phyloP scores from a whole-genome alignment of 1,140 invertebrate genomes.

The Colletes latitarsis region DNA sequence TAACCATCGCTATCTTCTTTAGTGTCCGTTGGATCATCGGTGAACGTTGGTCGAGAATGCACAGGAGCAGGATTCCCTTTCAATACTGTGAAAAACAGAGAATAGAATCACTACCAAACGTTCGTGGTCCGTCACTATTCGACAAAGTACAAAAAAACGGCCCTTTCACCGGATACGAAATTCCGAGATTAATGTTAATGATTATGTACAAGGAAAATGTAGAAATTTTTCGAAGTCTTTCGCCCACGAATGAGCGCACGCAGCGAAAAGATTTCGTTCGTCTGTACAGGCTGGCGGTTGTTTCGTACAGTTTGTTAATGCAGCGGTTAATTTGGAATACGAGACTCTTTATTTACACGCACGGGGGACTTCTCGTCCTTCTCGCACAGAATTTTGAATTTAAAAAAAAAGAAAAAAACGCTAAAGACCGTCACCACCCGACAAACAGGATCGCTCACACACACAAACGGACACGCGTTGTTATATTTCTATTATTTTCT shows the following conservation, averaged over 20 bases:
- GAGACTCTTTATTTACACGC: conserved; percentile 24
- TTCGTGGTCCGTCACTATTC: neutral
- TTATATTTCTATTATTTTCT: neutral
- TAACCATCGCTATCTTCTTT: conserved; percentile 79
- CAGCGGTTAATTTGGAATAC: conserved; percentile 34
- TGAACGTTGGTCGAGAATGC: conserved; percentile 73
- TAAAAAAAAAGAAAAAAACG: too few relatives aligned
- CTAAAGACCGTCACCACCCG: conserved; percentile 29
- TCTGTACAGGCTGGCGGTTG: conserved; percentile 7
- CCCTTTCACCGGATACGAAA: neutral
- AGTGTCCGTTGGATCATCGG: conserved; percentile 74
- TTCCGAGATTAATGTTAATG: conserved; percentile 7
- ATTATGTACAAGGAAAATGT: conserved; percentile 14
- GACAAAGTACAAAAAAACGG: neutral
- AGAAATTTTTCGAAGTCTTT: neutral
- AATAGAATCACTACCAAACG: neutral
- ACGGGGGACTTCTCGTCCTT: too few relatives aligned
- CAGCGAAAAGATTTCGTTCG: neutral
- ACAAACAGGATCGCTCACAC: conserved; percentile 6
- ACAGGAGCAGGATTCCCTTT: conserved; percentile 73
- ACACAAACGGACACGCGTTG: conserved; percentile 9
- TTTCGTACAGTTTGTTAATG: conserved; percentile 25
- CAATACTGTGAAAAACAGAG: conserved; percentile 68
- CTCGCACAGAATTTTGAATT: conserved; percentile 13
- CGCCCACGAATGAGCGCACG: neutral